Base-by-base conservation (phyloP, 2,797 vertebrate genomes). In the Darevskia nairensis region DNA sequence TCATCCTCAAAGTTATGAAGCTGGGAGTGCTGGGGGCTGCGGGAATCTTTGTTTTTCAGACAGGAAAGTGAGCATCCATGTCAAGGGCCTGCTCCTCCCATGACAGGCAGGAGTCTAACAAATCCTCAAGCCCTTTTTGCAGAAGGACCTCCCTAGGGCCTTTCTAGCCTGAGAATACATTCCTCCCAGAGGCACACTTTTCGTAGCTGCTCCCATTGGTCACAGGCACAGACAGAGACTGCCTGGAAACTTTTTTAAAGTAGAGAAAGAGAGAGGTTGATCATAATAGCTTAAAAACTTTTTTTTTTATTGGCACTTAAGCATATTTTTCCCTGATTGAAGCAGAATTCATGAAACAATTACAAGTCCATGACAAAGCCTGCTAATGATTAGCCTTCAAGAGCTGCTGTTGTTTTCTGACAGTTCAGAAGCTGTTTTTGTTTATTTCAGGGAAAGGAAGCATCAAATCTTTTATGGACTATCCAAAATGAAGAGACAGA, bases 271-370 rank as follows among this genome's bases (percentile, higher is more conserved):
- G 76, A 92, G 55, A 55, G 25, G 8, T n/a, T 19, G 95, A 95
- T 94, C 90, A 93, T 90, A 94, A 91, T 90, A 94, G 82, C 85
- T 89, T 94, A 94, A 96, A 95, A 96, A 95, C 89, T 96, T 96
- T 86, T 82, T 41, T 50, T 50, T 88, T 93, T 94, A 95, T 93
- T 91, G 93, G 94, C 91, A 93, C 88, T 96, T 94, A 93, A 95
- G 90, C 64, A 77, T 94, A 92, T 95, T 96, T 96, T 95, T 92
- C 75, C 90, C 93, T 93, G 93, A 96, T 95, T 94, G 95, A 96
- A 94, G 94, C 90, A 95, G 93, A 96, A 96, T 95, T 94, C 95
- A 91, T 90, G 93, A 93, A 96, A 95, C 86, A 95, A 94, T 94
- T 95, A 95, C 90, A 93, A 80, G 72, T 41, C 76, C 84, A 80